Conservation (phyloP, 2,888 invertebrate species). For the Clivina fossor region DNA sequence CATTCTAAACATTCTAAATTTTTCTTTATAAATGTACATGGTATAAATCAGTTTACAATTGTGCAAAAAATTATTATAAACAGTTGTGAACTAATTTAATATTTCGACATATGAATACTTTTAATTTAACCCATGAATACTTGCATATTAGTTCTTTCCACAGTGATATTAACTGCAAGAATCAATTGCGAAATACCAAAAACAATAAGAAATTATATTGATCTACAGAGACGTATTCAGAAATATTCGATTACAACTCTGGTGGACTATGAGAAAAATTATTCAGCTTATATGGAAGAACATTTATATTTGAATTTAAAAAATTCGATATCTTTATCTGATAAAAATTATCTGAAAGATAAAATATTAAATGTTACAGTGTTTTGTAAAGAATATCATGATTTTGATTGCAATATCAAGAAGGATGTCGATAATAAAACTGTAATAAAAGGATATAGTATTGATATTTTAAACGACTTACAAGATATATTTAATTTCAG, state of each 20-base stretch:
- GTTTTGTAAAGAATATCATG: slow-evolving; percentile 25
- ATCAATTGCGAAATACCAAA: slow-evolving; percentile 23
- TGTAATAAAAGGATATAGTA: slow-evolving; percentile 23
- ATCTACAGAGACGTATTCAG: slow-evolving; percentile 8
- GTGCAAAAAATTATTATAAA: too few species aligned
- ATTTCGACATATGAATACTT: too few species aligned
- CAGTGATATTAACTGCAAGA: too few species aligned
- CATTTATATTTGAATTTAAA: slow-evolving; percentile 21
- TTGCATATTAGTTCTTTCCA: too few species aligned
- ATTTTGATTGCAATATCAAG: slow-evolving; percentile 26
- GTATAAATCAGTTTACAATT: too few species aligned
- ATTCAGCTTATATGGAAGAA: slow-evolving; percentile 22
- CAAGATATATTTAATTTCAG: slow-evolving; percentile 25
- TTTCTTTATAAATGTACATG: too few species aligned
- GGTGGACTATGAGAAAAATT: slow-evolving; percentile 25
- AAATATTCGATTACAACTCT: slow-evolving; percentile 23
- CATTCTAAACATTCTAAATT: too few species aligned
- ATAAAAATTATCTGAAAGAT: slow-evolving; percentile 14
- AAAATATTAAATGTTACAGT: slow-evolving; percentile 20
- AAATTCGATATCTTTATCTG: slow-evolving; percentile 9
- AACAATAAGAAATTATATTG: slow-evolving; percentile 22
- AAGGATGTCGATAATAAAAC: slow-evolving; percentile 10
- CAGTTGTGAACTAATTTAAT: too few species aligned
- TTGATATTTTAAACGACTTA: slow-evolving; percentile 11
- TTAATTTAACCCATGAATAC: too few species aligned